Evolutionary conservation across 2,888 invertebrate species (phyloP), one percentile per base, ranked within the genome.

Genomic region (Parasteatoda lunata): DNA sequence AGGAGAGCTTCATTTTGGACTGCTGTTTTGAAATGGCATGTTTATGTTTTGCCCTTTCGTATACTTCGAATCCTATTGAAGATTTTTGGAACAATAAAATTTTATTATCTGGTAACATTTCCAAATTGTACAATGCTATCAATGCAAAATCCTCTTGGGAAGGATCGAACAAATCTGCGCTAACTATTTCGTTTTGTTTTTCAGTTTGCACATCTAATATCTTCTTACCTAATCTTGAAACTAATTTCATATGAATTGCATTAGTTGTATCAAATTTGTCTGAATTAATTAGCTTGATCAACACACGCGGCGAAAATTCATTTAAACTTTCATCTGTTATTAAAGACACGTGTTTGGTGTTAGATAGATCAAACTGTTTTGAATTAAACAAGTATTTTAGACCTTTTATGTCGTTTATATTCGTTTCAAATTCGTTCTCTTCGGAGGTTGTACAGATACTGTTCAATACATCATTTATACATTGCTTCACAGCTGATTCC

Each of bases 11-110:
- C 5, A 66, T 51, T 30, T 54, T 66, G 6, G 64, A 5, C 66
- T 73, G 52, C 47, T 45, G 45, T 15, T 80, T 80, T n/a, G 64
- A n/a, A 47, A 15, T 8, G 52, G 80, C 72, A 7, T 49, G 30
- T 51, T 80, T 59, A 11, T 73, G 15, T 75, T 64, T 84, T 49
- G 73, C 47, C 48, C 73, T 78, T 51, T 79, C 77, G 59, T 77
- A 72, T 15, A 86, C 47, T 45, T 72, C 47, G n/a, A 49, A 59
- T 49, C 85, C 85, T 47, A 80, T 59, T 13, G 79, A 54, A 4
- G 85, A 86, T 77, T 80, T 86, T 13, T 45, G 11, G 68, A 86
- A 86, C 76, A 47, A n/a, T 3, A 4, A 2, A 15, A 86, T 30
- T 68, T 86, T 80, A 5, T 52, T 3, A 13, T 47, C 5, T 30